Evolutionary conservation across 2,797 vertebrate genomes (phyloP), one percentile per base, ranked within the genome.

Genomic region (Lindbergichthys nudifrons): DNA sequence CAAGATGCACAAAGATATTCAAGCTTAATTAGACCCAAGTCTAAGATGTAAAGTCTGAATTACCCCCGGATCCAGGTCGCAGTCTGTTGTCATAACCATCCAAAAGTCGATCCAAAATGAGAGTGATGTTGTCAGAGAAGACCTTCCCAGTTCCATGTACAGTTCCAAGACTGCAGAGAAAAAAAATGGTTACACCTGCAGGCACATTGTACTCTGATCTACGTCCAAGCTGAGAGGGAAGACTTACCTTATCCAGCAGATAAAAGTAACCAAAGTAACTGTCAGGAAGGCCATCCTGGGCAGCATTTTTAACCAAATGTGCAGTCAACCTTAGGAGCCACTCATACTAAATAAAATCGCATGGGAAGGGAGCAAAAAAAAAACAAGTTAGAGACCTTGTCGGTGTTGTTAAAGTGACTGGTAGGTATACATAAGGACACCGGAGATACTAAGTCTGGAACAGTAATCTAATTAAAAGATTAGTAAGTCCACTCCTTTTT

Each of bases 11-110:
- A 67, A 13, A 23, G 48, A 59, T 11, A 54, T 13, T 10, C 23
- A 30, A 15, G 9, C 5, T 16, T 10, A 0, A 52, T 47, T 9
- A 32, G 45, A 61, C 21, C 51, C 52, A 36, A 14, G 1, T 41
- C 13, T 65, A 43, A 19, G 46, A 45, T 61, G 36, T 61, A n/a
- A 71, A 23, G 12, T 23, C 43, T 39, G 5, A 75, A 65, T 60
- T 93, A 96, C 97, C 96, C 94, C 96, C 97, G 75, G 97, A 97
- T 75, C 97, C 97, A 2, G 97, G 97, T 0, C 97, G 92, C 32
- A 98, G 89, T 54, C 97, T 92, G 83, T 97, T 99, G 92, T 99
- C 97, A 65, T 99, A 99, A 60, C 96, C 97, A 76, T 98, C 96
- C 77, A 99, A 90, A 69, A 99, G 93, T 73, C 95, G 91, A 88